Evolutionary conservation across 2,113 vertebrate species (phyloP), one percentile per base, ranked within the genome.

Genomic region (Pseudorasbora parva): DNA sequence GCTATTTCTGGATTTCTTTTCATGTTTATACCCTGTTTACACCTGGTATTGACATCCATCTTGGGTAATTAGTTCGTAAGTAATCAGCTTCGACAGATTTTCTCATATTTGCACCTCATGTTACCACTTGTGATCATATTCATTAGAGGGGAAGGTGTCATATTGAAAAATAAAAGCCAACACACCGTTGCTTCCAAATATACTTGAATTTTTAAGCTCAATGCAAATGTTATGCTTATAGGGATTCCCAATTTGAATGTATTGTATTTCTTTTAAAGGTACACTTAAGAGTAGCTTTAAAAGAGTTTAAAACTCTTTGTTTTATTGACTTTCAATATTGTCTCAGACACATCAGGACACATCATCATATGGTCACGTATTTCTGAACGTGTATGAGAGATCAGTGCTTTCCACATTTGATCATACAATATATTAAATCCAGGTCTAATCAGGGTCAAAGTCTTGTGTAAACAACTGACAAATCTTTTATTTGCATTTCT

Each of bases 401-500:
- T 64, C 27, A 64, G 23, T 4, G 23, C 59, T 68, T 17, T 68
- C 8, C 59, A 62, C 23, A 41, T 47, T 9, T 15, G 41, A 45
- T 72, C 11, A 47, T 11, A 72, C 33, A 33, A 4, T 33, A 33
- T 7, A 11, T 8, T 47, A 15, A 72, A 47, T 73, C 45, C 45
- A 51, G 8, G 25, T 25, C n/a, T 14, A 45, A 75, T 54, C 47
- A 54, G 17, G 1, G 27, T 77, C 51, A 57, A 23, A 77, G 60
- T 80, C 5, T 49, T 27, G 33, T 59, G 12, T 62, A 21, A 10
- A 45, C 8, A 78, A 5, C 56, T 60, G n/a, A 17, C 15, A 1
- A 60, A 59, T 60, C 23, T 27, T 78, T 78, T 33, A 80, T 80
- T 80, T 80, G 45, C 60, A 64, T 66, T 80, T 11, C 25, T 25